Base-by-base conservation (phyloP, 2,888 invertebrate species). In the Oxyteleia sp. region DNA sequence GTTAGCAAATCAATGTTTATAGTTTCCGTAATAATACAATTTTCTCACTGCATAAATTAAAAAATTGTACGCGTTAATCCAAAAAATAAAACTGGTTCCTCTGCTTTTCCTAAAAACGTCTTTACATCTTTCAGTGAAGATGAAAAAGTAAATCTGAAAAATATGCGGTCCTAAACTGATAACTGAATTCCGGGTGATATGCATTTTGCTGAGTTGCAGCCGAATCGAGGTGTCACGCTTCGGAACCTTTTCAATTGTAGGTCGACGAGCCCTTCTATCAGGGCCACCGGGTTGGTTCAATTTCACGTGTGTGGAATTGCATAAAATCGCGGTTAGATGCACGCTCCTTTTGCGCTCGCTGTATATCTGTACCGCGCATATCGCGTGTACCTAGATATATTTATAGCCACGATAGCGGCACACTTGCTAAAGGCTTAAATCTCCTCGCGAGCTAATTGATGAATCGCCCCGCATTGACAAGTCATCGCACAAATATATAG, bases 381-480 rank as follows among this genome's bases (percentile, higher is more conserved):
- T 84, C 83, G 83, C 79, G 83, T 80, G 83, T 80, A 75, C 49
- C 75, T 32, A 69, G 78, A 84, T 84, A 80, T 80, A 84, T 84
- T 84, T 84, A 84, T 84, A 84, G 64, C 83, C 66, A 61, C 83
- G 78, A 79, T 83, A 83, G 83, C 78, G 83, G 83, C 83, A 83
- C 79, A 79, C 79, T 79, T 75, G 71, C 71, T 75, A 68, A 72
- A 84, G 79, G 71, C 75, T 80, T 84, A 79, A 83, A 83, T 83
- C 83, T 83, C 79, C 18, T 79, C 69, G 32, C 75, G 75, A 84
- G 79, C 79, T 84, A 84, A 84, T 84, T 84, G 83, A 84, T 84
- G 83, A 79, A 84, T 79, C 79, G 83, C 63, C 71, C 83, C 83
- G 79, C 83, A 84, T 84, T 84, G 83, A 84, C 83, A 84, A 84